Conservation (phyloP, 2,113 vertebrate genomes). For the Actinemys pallida region DNA sequence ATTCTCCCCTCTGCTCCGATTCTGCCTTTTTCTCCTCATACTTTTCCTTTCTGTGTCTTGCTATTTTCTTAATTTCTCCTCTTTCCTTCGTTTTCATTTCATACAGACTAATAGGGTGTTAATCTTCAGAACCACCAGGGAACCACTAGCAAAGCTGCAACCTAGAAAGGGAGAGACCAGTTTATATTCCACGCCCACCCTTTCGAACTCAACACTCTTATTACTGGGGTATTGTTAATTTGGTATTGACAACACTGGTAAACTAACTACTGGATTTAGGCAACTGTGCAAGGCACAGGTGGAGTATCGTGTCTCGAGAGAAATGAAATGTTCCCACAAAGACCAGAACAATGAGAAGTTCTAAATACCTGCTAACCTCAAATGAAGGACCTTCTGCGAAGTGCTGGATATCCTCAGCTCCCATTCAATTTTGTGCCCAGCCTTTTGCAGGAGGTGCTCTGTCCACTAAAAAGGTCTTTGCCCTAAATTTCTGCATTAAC, state of each 20-base stretch:
- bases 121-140: background rate
- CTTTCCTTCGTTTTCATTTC: background rate
- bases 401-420: background rate
- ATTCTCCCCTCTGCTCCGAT: background rate
- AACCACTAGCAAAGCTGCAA: background rate
- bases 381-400: constrained; percentile 1
- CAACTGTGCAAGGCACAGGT: background rate
- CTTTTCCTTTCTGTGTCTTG: background rate
- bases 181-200: accelerated
- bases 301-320: background rate
- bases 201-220: background rate
- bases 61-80: background rate
- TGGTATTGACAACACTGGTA: background rate
- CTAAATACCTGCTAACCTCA: background rate
- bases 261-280: accelerated
- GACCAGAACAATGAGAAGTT: background rate
- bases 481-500: background rate
- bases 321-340: background rate
- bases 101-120: accelerated
- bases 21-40: background rate
- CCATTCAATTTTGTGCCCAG: background rate
- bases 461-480: background rate
- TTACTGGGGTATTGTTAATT: background rate
- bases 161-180: background rate
- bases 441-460: background rate